Evolutionary conservation across 2,888 invertebrate species (phyloP).

Genomic region (Drosophila nr. perissopoda): DNA sequence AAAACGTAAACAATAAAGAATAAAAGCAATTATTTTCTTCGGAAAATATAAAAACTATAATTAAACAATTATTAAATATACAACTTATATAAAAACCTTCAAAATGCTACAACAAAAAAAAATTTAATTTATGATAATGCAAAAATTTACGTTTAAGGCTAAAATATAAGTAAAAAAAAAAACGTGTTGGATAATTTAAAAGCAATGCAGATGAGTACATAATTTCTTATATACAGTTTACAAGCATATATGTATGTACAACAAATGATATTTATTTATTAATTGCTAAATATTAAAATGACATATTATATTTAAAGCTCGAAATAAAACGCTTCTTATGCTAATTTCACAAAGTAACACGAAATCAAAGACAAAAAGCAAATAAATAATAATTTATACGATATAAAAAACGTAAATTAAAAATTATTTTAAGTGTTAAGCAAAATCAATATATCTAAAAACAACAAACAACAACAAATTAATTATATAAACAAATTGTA

Average conservation of each 20-base stretch:
- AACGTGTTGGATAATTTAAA: slow-evolving; percentile 60
- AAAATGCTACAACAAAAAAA: slow-evolving; percentile 23
- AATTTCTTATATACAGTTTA: slow-evolving; percentile 23
- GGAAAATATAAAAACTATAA: slow-evolving; percentile 65
- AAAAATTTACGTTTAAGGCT: slow-evolving; percentile 51
- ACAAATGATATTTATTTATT: slow-evolving; percentile 61
- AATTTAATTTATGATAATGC: slow-evolving; percentile 35
- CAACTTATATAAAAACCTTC: slow-evolving; percentile 37
- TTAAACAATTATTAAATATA: slow-evolving; percentile 37
- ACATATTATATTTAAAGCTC: slow-evolving; percentile 34
- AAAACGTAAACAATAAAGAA: slow-evolving; percentile 65
- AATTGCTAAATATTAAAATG: slow-evolving; percentile 53
- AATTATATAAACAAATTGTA: slow-evolving; percentile 51
- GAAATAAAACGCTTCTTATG: slow-evolving; percentile 57
- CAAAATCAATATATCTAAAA: slow-evolving; percentile 25
- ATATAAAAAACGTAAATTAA: slow-evolving; percentile 35
- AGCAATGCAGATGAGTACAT: slow-evolving; percentile 52
- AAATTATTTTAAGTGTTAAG: slow-evolving; percentile 69
- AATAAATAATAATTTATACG: slow-evolving; percentile 18
- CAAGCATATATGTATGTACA: slow-evolving; percentile 24
- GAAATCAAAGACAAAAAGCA: slow-evolving; percentile 50
- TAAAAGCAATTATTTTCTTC: slow-evolving; percentile 80
- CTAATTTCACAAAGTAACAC: slow-evolving; percentile 59
- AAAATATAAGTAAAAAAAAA: slow-evolving; percentile 42
- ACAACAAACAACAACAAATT: slow-evolving; percentile 30